These are phyloP conservation scores for Stichodactyla mertensii DNA, from an alignment of 64 coral and sea anemone species.

Conservation along the genomic window DNA sequence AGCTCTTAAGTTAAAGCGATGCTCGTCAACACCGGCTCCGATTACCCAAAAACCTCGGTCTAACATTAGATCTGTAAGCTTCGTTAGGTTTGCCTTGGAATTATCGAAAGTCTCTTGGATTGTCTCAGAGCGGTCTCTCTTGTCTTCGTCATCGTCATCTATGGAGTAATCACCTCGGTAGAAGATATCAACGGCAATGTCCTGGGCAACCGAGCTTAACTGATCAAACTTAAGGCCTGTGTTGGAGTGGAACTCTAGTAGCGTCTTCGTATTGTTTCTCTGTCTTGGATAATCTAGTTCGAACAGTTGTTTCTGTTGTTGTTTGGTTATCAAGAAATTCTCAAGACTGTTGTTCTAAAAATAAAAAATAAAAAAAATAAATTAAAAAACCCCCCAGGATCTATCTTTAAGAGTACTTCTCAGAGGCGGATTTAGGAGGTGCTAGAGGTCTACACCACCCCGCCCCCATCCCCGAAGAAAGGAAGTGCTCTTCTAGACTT, in stretches of 20 bases:
- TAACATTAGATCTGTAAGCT: not conserved
- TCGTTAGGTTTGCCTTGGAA: not conserved
- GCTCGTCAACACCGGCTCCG: not conserved
- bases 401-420: not conserved
- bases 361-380: not conserved
- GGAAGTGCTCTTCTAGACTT: too few species aligned
- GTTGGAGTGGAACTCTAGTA: not conserved
- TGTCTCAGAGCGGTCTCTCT: not conserved
- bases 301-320: conserved; percentile 26
- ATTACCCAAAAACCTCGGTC: not conserved
- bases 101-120: conserved; percentile 6
- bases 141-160: not conserved
- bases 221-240: not conserved
- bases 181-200: not conserved
- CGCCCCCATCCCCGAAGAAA: too few species aligned
- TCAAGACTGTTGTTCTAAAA: conserved; percentile 3
- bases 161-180: conserved; percentile 15
- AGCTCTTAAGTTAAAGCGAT: not conserved
- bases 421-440: not conserved
- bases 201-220: not conserved
- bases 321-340: not conserved
- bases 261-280: not conserved
- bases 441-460: not conserved
- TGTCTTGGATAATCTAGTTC: not conserved
- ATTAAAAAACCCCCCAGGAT: too few species aligned